Evolutionary conservation across 2,888 invertebrate species (phyloP).

Genomic region (Apotomis betuletana): DNA sequence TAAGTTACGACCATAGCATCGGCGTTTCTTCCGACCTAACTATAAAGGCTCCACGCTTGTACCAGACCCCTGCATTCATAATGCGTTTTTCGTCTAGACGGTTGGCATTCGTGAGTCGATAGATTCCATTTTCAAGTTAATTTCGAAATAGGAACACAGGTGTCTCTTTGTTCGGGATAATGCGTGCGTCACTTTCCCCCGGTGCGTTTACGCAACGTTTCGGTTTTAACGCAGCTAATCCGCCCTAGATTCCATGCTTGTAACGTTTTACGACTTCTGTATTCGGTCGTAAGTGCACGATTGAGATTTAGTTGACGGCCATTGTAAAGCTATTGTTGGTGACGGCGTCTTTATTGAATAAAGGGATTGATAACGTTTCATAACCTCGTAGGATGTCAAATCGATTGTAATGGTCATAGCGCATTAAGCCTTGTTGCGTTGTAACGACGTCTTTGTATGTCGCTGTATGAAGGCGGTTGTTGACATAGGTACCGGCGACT

Average conservation of each 20-base stretch:
- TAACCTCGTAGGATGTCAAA: slow-evolving; percentile 23
- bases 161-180: slow-evolving; percentile 55
- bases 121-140: slow-evolving; percentile 33
- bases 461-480: slow-evolving; percentile 7
- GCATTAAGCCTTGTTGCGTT: slow-evolving; percentile 24
- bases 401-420: slow-evolving; percentile 25
- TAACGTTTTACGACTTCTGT: slow-evolving; percentile 44
- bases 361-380: slow-evolving; percentile 24
- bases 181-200: slow-evolving; percentile 59
- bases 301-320: slow-evolving; percentile 26
- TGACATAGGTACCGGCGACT: slow-evolving; percentile 10
- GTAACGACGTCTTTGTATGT: slow-evolving; percentile 9
- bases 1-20: slow-evolving; percentile 59
- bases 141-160: slow-evolving; percentile 52
- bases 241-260: slow-evolving; percentile 47
- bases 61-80: background rate
- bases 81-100: slow-evolving; percentile 20
- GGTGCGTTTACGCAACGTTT: slow-evolving; percentile 54
- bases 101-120: slow-evolving; percentile 28
- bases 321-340: slow-evolving; percentile 31
- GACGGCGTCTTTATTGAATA: slow-evolving; percentile 25
- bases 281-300: slow-evolving; percentile 29
- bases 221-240: slow-evolving; percentile 50
- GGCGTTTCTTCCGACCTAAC: slow-evolving; percentile 14
- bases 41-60: slow-evolving; percentile 3